Evolutionary conservation across 2,888 invertebrate genomes (phyloP), one percentile per base, ranked within the genome.

Genomic region (Diarsia dahlii): DNA sequence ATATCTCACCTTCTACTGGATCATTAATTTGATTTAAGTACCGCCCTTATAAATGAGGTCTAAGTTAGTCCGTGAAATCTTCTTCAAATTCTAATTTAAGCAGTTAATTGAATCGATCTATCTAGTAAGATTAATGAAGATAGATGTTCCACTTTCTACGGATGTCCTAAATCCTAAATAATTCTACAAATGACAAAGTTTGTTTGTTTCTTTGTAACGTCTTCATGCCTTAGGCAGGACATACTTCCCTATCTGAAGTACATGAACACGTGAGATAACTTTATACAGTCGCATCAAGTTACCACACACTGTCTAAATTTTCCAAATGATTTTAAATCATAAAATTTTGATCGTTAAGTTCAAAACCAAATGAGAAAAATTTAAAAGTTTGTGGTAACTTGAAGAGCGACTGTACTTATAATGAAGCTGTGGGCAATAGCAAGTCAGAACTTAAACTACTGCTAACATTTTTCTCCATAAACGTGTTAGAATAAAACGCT

Each of bases 21-120:
- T 60, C 67, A 74, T 70, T 74, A 50, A 77, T 50, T 78, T 72
- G 68, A 56, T 80, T 72, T 67, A 68, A 70, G 54, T 71, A 67
- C 28, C 62, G 50, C 23, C 34, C 56, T 54, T 63, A 58, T 68
- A 70, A 74, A 64, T 6, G 5, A 18, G 34, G 8, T 2, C 13
- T 54, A 20, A 66, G 28, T 56, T 48, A 56, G 23, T 45, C 13
- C 34, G 12, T 46, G n/a, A 78, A 71, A 34, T 67, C 54, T 69
- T 34, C n/a, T 23, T 63, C 39, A 66, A 71, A 66, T 52, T 65
- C 15, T 50, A 50, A 69, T 78, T 68, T 45, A 54, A 39, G 20
- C 45, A 45, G 67, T 64, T 28, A 15, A 34, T 48, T 66, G 23
- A 45, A 39, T 74, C 13, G 52, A 50, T 68, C 64, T 12, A 76